Evolutionary conservation across 2,797 vertebrate genomes (phyloP).

Genomic region (Microctenopoma steveboyesi): DNA sequence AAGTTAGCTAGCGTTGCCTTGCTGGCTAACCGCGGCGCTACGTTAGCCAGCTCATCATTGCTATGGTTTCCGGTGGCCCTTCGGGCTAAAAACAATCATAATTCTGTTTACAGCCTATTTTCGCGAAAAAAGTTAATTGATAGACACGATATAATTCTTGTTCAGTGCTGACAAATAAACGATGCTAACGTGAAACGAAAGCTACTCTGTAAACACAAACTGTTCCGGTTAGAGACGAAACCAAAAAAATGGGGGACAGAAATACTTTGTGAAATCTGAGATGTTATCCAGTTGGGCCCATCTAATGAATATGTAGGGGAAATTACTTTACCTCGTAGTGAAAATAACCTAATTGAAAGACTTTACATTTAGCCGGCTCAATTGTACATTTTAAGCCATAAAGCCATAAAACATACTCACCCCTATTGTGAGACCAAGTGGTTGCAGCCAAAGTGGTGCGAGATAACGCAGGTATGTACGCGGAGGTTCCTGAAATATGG

Average conservation of each 20-base stretch:
- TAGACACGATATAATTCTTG: background rate
- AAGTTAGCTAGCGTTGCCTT: slow-evolving; percentile 50
- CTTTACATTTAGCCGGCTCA: accelerated
- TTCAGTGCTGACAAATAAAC: background rate
- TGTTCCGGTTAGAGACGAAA: slow-evolving; percentile 74
- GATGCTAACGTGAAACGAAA: slow-evolving; percentile 46
- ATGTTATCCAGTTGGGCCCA: accelerated
- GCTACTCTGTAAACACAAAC: slow-evolving; percentile 75
- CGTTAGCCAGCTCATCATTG: slow-evolving; percentile 73
- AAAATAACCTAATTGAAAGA: accelerated
- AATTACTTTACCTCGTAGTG: accelerated
- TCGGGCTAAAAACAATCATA: slow-evolving; percentile 31
- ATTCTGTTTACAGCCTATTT: background rate
- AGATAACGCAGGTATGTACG: slow-evolving; percentile 49
- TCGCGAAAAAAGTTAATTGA: background rate
- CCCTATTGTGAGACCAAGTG: slow-evolving; percentile 43
- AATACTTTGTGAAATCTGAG: background rate
- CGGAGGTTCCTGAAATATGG: slow-evolving; percentile 5
- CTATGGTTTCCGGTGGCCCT: slow-evolving; percentile 28
- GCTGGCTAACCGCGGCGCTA: slow-evolving; percentile 62
- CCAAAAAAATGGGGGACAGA: slow-evolving; percentile 18
- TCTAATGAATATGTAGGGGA: accelerated
- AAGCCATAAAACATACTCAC: accelerated
- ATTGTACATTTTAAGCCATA: background rate
- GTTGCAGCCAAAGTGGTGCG: slow-evolving; percentile 70